Percentiles rank a stretch among this genome's conserved stretches.
Conservation (phyloP, 2,113 vertebrate species). For the Psammodynastes pulverulentus region DNA sequence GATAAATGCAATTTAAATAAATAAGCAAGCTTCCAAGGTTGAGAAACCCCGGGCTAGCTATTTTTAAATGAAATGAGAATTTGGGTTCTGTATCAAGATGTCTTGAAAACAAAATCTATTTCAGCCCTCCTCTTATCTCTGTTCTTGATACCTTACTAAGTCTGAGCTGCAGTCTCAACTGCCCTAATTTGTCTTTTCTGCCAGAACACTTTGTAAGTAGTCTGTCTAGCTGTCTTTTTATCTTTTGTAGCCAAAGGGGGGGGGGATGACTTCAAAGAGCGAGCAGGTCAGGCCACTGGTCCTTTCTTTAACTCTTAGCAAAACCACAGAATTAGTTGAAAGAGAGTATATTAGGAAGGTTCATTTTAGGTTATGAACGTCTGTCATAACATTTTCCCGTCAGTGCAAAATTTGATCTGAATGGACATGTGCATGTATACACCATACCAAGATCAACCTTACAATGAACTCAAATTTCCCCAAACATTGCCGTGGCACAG, state of each 20-base stretch:
- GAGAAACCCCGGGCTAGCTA: neutral
- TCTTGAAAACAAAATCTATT: constrained; percentile 48
- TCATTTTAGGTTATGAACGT: constrained; percentile 14
- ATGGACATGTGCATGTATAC: neutral
- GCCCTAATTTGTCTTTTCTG: constrained; percentile 67
- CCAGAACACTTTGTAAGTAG: constrained; percentile 69
- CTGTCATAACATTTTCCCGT: neutral
- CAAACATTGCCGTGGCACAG: neutral
- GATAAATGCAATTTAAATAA: neutral
- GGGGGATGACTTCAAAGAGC: constrained; percentile 53
- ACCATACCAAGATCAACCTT: constrained; percentile 56
- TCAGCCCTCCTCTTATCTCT: constrained; percentile 63
- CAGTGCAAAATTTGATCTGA: constrained; percentile 4
- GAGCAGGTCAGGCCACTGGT: constrained; percentile 65
- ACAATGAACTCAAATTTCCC: constrained; percentile 45
- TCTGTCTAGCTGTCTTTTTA: constrained; percentile 52
- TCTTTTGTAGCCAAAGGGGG: constrained; percentile 53
- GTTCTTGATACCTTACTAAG: constrained; percentile 59
- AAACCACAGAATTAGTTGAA: constrained; percentile 64
- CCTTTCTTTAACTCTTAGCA: constrained; percentile 65
- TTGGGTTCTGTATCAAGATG: constrained; percentile 19
- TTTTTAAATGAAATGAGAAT: constrained; percentile 48
- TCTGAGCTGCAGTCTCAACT: constrained; percentile 35
- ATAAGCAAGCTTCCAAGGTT: constrained; percentile 8
- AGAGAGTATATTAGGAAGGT: constrained; percentile 55